phyloP scores from a whole-genome alignment of 2,113 vertebrate genomes.

The Lipophrys pholis region DNA sequence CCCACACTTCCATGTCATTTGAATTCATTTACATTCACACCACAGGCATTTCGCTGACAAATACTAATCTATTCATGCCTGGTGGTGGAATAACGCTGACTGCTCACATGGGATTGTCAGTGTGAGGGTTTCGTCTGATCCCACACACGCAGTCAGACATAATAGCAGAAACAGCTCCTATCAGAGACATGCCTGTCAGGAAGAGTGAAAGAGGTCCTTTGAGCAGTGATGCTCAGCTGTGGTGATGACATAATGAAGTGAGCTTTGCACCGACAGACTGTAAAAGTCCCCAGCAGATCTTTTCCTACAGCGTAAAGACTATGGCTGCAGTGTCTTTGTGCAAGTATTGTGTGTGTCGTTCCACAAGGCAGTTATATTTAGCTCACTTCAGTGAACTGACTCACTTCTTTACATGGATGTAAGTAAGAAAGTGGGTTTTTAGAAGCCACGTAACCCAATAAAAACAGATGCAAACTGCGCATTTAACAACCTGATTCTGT shows the following conservation, averaged over 20 bases:
- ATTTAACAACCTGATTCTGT: background rate
- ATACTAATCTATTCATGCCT: constrained; percentile 42
- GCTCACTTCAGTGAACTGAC: constrained; percentile 27
- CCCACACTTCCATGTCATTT: constrained; percentile 39
- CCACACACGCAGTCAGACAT: constrained; percentile 22
- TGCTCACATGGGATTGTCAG: constrained; percentile 19
- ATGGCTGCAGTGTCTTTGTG: constrained; percentile 21
- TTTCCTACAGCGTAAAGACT: constrained; percentile 3
- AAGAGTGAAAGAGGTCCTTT: constrained; percentile 58
- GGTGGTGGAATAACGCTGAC: background rate
- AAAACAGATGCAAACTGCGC: background rate
- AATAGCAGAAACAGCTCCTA: constrained; percentile 29
- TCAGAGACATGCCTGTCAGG: constrained; percentile 43
- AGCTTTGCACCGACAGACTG: constrained; percentile 52
- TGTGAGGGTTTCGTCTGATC: constrained; percentile 51
- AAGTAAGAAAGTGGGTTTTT: constrained; percentile 32
- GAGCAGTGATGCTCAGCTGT: constrained; percentile 7
- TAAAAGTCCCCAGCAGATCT: constrained; percentile 37
- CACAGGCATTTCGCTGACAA: constrained; percentile 52
- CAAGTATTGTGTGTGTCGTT: constrained; percentile 17
- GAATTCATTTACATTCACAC: constrained; percentile 69
- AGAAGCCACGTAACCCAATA: background rate
- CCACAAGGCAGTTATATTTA: constrained; percentile 43
- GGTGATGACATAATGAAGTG: constrained; percentile 55
- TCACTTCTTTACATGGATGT: constrained; percentile 18